phyloP scores from a whole-genome alignment of 2,113 vertebrate species.

The Physeter macrocephalus region DNA sequence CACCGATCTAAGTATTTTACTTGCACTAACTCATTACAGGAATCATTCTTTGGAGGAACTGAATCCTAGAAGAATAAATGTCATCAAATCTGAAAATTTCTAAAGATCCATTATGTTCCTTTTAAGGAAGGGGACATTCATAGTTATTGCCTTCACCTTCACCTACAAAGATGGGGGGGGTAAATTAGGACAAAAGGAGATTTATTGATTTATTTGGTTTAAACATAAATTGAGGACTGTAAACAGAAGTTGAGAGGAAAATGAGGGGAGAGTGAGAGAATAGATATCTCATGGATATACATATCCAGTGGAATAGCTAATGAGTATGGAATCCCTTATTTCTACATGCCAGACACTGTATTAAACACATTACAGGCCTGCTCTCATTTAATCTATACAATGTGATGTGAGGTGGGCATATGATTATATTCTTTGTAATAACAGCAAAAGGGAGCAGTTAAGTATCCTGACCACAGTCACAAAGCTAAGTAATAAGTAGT shows the following conservation, averaged over 20 bases:
- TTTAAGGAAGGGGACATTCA: background rate
- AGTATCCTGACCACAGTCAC: background rate
- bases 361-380: background rate
- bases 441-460: background rate
- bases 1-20: background rate
- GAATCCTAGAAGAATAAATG: background rate
- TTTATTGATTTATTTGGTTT: background rate
- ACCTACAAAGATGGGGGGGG: background rate
- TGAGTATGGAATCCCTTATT: background rate
- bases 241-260: background rate
- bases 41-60: background rate
- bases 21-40: background rate
- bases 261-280: background rate
- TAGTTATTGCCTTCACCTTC: background rate
- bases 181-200: background rate
- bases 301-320: background rate
- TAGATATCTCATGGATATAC: background rate
- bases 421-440: background rate
- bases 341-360: background rate
- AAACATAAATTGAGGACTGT: background rate
- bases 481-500: background rate
- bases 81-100: background rate
- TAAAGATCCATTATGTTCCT: background rate
- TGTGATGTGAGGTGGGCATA: accelerated
- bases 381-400: background rate